phyloP scores from a whole-genome alignment of 2,888 invertebrate species.

The Alitta virens region DNA sequence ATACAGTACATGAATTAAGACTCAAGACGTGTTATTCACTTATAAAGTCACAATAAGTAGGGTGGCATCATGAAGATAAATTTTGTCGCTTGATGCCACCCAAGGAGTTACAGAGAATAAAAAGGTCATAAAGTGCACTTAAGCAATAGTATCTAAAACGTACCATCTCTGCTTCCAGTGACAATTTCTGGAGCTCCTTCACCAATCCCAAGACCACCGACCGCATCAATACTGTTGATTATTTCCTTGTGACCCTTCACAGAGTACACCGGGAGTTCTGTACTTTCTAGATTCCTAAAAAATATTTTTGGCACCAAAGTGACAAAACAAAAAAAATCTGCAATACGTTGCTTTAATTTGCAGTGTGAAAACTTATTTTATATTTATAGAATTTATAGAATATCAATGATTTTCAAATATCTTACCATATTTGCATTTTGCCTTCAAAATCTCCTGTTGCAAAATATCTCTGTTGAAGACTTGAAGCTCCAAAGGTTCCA shows the following conservation, averaged over 20 bases:
- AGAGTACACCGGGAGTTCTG: slow-evolving; percentile 64
- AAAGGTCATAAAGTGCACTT: no score
- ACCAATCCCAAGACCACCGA: slow-evolving; percentile 77
- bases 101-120: no score
- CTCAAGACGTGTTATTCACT: no score
- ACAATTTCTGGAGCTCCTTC: slow-evolving; percentile 94
- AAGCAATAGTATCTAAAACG: no score
- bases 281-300: slow-evolving; percentile 47
- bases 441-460: slow-evolving; percentile 91
- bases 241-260: slow-evolving; percentile 79
- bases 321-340: neutral
- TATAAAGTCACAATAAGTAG: no score
- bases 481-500: slow-evolving; percentile 88
- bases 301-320: neutral
- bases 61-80: no score
- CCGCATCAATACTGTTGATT: slow-evolving; percentile 87
- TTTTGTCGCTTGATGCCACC: no score
- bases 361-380: no score
- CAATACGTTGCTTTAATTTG: neutral
- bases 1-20: no score
- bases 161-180: slow-evolving; percentile 90
- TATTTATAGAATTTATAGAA: no score
- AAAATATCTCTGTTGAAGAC: slow-evolving; percentile 74
- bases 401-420: no score
- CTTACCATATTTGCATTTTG: slow-evolving; percentile 81